Conservation (phyloP, 2,113 vertebrate genomes). For the Thunnus thynnus region DNA sequence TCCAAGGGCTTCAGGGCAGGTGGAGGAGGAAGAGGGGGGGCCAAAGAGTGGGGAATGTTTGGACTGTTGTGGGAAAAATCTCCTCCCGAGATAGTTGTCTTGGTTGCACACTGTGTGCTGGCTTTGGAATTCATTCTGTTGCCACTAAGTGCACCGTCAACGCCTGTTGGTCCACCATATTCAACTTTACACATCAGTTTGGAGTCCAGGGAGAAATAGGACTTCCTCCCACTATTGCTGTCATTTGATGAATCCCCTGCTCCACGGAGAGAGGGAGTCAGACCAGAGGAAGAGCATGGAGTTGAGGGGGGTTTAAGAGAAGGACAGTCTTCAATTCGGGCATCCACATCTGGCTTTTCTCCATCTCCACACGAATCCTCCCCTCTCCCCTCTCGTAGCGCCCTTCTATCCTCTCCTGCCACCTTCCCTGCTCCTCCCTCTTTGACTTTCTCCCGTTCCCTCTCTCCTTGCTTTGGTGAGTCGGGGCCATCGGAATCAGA, state of each 20-base stretch:
- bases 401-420: slow-evolving; percentile 78
- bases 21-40: slow-evolving; percentile 91
- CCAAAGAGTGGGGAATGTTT: slow-evolving; percentile 77
- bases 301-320: slow-evolving; percentile 85
- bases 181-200: slow-evolving; percentile 86
- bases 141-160: slow-evolving; percentile 70
- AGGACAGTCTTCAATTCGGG: slow-evolving; percentile 82
- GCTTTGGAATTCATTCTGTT: slow-evolving; percentile 83
- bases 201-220: slow-evolving; percentile 85
- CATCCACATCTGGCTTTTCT: slow-evolving; percentile 82
- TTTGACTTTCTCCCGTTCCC: slow-evolving; percentile 80
- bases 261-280: slow-evolving; percentile 78
- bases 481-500: slow-evolving; percentile 93
- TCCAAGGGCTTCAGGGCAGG: slow-evolving; percentile 93
- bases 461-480: slow-evolving; percentile 85
- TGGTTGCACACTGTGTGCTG: slow-evolving; percentile 79
- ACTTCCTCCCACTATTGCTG: slow-evolving; percentile 81
- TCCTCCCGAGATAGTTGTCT: slow-evolving; percentile 77
- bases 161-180: slow-evolving; percentile 63
- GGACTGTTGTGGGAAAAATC: slow-evolving; percentile 84
- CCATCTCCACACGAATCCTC: slow-evolving; percentile 77
- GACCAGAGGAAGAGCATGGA: slow-evolving; percentile 78
- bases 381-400: slow-evolving; percentile 72
- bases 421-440: slow-evolving; percentile 75
- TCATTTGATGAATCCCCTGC: slow-evolving; percentile 78